A percentile compares a stretch with the other conserved stretches of the same genome.
Conservation (phyloP, 2,888 invertebrate genomes). For the Linnaemya tessellans region DNA sequence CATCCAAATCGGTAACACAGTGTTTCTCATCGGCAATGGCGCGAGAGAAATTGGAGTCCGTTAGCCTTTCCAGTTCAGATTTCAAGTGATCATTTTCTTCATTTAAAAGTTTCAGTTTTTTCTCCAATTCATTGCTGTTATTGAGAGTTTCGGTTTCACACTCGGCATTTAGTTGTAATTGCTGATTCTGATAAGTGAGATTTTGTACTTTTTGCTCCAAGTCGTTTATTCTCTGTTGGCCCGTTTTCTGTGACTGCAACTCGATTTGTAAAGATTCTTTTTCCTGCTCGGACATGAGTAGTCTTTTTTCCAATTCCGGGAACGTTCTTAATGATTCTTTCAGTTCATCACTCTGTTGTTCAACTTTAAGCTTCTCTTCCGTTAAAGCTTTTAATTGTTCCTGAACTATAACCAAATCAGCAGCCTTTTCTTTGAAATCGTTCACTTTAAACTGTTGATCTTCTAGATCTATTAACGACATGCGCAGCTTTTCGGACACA, state of each 20-base stretch:
- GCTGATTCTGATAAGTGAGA: conserved; percentile 78
- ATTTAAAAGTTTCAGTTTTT: conserved; percentile 76
- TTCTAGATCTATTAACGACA: conserved; percentile 65
- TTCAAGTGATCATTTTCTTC: conserved; percentile 77
- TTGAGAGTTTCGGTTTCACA: conserved; percentile 78
- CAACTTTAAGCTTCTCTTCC: conserved; percentile 71
- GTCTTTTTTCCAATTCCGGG: conserved; percentile 76
- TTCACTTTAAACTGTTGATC: conserved; percentile 71
- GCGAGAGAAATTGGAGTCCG: conserved; percentile 77
- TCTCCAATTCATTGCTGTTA: conserved; percentile 76
- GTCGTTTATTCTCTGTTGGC: conserved; percentile 66
- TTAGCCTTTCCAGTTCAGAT: conserved; percentile 76
- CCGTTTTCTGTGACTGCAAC: conserved; percentile 72
- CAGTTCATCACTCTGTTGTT: conserved; percentile 62
- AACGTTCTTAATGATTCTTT: conserved; percentile 59
- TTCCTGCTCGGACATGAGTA: conserved; percentile 77
- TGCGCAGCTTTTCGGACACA: conserved; percentile 72
- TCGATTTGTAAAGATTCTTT: conserved; percentile 79
- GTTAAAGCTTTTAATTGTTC: conserved; percentile 73
- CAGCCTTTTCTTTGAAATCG: conserved; percentile 70
- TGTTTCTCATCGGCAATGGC: conserved; percentile 80
- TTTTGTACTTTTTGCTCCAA: conserved; percentile 77
- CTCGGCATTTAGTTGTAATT: conserved; percentile 78
- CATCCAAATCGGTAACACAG: conserved; percentile 81
- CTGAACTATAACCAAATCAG: conserved; percentile 70